phyloP scores from a whole-genome alignment of 2,888 invertebrate species.

The Pemphredon lugubris region DNA sequence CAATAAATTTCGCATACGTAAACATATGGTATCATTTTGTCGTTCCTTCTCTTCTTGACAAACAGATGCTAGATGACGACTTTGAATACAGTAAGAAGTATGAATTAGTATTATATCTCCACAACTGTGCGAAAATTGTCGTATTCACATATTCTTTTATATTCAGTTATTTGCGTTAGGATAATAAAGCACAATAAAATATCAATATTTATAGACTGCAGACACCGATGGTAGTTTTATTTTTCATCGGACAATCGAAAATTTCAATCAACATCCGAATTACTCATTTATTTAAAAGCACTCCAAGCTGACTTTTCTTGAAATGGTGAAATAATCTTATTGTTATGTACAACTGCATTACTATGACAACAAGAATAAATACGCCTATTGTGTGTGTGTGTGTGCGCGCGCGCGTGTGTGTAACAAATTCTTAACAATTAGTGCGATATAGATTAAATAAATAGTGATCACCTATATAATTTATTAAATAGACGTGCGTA shows the following conservation, averaged over 20 bases:
- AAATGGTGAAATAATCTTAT: slow-evolving; percentile 26
- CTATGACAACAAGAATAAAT: slow-evolving; percentile 43
- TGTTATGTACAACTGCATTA: slow-evolving; percentile 41
- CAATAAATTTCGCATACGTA: slow-evolving; percentile 56
- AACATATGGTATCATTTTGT: slow-evolving; percentile 27
- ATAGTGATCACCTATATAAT: slow-evolving; percentile 60
- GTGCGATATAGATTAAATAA: slow-evolving; percentile 46
- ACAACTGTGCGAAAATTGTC: slow-evolving; percentile 25
- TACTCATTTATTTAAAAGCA: slow-evolving; percentile 13
- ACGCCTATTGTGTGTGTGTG: slow-evolving; percentile 7
- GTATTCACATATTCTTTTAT: slow-evolving; percentile 1
- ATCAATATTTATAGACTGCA: slow-evolving; percentile 18
- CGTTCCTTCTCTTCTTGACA: slow-evolving; percentile 29
- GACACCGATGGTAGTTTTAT: slow-evolving; percentile 11
- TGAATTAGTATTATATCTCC: slow-evolving; percentile 18
- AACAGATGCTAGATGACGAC: slow-evolving; percentile 14
- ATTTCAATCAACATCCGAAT: slow-evolving; percentile 13
- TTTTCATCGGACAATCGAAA: slow-evolving; percentile 23
- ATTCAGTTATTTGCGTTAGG: slow-evolving; percentile 20
- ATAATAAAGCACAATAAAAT: slow-evolving; percentile 24
- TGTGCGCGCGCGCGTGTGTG: neutral
- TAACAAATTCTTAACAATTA: slow-evolving; percentile 35
- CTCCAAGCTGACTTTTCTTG: slow-evolving; percentile 11
- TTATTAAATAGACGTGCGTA: slow-evolving; percentile 53
- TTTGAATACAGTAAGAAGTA: slow-evolving; percentile 32